Base-by-base conservation (phyloP, 2,113 vertebrate species). In the Cottus gobio region DNA sequence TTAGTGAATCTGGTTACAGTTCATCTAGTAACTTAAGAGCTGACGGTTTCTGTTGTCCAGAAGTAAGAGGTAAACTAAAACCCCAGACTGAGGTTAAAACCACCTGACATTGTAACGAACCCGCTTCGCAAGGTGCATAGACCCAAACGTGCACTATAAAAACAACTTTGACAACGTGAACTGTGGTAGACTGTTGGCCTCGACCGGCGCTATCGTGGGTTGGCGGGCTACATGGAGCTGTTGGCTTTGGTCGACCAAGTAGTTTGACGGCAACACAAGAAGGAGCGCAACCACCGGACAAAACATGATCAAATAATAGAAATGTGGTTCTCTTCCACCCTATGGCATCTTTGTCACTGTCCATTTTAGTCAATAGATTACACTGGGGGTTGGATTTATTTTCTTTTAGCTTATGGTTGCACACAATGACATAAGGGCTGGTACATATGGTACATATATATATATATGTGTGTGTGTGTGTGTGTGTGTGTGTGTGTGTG, bases 201-300 rank as follows among this genome's bases (percentile, higher is more conserved):
- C 18, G 5, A 66, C n/a, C 20, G n/a, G 71, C 63, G 46, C 20
- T 1, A 4, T 42, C 15, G 0, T 18, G 30, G 5, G 26, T 13
- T n/a, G 66, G 71, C 42, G 26, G 57, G 86, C 82, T 88, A 85
- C 82, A 77, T 58, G 52, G 57, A 84, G 72, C 86, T 63, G 74
- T 58, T 58, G 64, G 60, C 71, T 89, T 87, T 84, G 79, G 81
- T 70, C 85, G 61, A 42, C 26, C 1, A 1, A 65, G 68, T 0
- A 72, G 60, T 54, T 31, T 9, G 54, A 79, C 58, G 62, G 71
- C 60, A 71, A 79, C 66, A 61, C n/a, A 26, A 84, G 52, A 57
- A 5, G 5, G 30, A 69, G 18, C 4, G 8, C 24, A 46, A 58
- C 2, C 8, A 26, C n/a, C 26, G 0, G 12, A 82, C 7, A 7